These are phyloP conservation scores for Buceros bicornis DNA, from an alignment of 2,797 vertebrate species.

Conservation along the genomic window DNA sequence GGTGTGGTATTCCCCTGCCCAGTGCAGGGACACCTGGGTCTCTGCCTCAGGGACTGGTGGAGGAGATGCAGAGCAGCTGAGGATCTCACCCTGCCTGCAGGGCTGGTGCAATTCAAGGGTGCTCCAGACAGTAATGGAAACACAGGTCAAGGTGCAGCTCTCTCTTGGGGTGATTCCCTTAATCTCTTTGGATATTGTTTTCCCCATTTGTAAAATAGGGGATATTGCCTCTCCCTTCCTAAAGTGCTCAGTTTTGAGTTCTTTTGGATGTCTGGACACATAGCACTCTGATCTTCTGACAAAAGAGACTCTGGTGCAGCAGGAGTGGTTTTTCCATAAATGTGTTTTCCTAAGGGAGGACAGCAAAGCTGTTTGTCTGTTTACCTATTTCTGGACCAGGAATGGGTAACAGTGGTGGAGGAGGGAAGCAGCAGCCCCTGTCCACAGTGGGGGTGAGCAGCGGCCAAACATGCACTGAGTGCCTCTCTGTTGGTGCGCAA, in stretches of 20 bases:
- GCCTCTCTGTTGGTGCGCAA: not conserved
- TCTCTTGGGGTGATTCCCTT: not conserved
- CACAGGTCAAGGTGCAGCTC: fast-evolving
- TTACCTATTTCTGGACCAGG: not conserved
- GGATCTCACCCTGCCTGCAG: not conserved
- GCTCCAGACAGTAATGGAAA: not conserved
- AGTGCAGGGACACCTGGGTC: fast-evolving
- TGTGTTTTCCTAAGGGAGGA: not conserved
- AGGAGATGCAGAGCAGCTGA: not conserved
- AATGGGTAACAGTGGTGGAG: not conserved
- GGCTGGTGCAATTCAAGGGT: not conserved
- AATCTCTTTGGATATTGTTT: not conserved
- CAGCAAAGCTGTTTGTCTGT: not conserved
- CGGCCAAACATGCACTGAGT: not conserved
- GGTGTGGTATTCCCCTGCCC: fast-evolving
- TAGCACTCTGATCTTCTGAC: not conserved
- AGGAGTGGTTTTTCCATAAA: not conserved
- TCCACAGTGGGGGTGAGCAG: not conserved
- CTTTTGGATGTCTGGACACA: not conserved
- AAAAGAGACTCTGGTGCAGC: not conserved
- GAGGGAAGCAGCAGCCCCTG: not conserved
- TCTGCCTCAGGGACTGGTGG: not conserved
- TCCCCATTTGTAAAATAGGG: not conserved
- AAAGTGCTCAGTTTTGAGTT: not conserved
- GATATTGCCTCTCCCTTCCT: not conserved